Evolutionary conservation across 1,140 invertebrate genomes (phyloP).

Genomic region (Araneus ventricosus): DNA sequence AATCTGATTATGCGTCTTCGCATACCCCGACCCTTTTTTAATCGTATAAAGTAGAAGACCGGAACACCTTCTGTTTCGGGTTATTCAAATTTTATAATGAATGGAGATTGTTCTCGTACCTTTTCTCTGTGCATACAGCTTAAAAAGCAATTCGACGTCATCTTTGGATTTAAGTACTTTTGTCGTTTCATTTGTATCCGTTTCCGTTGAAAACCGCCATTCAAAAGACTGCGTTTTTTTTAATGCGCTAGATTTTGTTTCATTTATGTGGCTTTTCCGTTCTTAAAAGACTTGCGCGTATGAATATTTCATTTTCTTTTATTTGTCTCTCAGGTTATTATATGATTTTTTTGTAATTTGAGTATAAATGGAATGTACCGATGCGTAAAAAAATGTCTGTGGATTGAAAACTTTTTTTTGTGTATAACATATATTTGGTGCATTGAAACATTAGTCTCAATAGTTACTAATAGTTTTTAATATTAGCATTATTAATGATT

Average conservation of each 20-base stretch:
- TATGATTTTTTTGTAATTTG: not conserved
- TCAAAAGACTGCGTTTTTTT: slow-evolving; percentile 26
- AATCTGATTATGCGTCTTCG: slow-evolving; percentile 40
- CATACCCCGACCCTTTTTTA: slow-evolving; percentile 31
- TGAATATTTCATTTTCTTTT: not conserved
- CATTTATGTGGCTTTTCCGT: slow-evolving; percentile 44
- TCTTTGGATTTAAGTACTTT: slow-evolving; percentile 34
- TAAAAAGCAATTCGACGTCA: slow-evolving; percentile 64
- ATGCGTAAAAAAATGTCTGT: too few relatives aligned
- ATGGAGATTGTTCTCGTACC: not conserved
- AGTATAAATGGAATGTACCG: not conserved
- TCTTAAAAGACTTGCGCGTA: not conserved
- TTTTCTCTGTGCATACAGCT: slow-evolving; percentile 6
- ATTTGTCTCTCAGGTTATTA: not conserved
- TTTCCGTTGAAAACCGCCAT: slow-evolving; percentile 33
- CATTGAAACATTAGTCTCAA: too few relatives aligned
- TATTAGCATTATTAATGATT: too few relatives aligned
- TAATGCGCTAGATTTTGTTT: slow-evolving; percentile 35
- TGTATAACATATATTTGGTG: too few relatives aligned
- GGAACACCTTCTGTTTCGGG: slow-evolving; percentile 43
- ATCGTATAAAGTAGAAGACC: slow-evolving; percentile 39
- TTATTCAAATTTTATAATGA: slow-evolving; percentile 73
- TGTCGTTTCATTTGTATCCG: slow-evolving; percentile 50
- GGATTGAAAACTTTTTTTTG: too few relatives aligned
- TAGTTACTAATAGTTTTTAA: too few relatives aligned